These are phyloP conservation scores for Petrosia ficiformis DNA, from an alignment of 37 sponge, comb jelly and placozoan genomes.

Conservation along the genomic window DNA sequence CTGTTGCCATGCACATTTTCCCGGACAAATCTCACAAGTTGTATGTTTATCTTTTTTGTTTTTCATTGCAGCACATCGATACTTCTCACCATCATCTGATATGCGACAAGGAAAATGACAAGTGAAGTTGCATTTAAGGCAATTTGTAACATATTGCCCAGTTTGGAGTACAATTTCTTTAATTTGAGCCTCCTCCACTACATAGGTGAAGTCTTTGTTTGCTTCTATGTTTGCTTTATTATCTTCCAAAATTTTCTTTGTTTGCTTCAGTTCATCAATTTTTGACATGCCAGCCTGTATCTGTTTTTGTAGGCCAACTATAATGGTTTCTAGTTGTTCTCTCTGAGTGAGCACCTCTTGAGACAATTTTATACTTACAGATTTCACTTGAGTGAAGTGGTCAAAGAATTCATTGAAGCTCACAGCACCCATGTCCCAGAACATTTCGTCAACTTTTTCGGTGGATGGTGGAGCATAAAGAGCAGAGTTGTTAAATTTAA, in stretches of 20 bases:
- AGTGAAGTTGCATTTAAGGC: conserved; percentile 27
- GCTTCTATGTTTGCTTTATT: conserved; percentile 1
- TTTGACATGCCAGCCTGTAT: not conserved
- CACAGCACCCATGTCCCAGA: conserved; percentile 47
- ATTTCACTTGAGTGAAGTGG: not conserved
- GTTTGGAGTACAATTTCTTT: conserved; percentile 6
- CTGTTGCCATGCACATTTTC: conserved; percentile 24
- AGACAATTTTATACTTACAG: conserved; percentile 18
- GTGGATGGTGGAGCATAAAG: conserved; percentile 27
- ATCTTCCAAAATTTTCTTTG: not conserved
- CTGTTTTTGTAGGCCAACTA: conserved; percentile 10
- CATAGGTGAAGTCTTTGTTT: conserved; percentile 29
- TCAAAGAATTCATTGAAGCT: conserved; percentile 45
- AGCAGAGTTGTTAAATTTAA: conserved; percentile 72
- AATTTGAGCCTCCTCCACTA: conserved; percentile 7
- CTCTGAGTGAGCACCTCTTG: conserved; percentile 20
- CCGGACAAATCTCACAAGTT: conserved; percentile 35
- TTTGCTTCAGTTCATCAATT: conserved; percentile 14
- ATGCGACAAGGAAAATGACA: conserved; percentile 23
- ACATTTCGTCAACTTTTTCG: conserved; percentile 17
- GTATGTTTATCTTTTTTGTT: not conserved
- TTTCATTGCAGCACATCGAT: conserved; percentile 25
- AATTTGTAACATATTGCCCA: conserved; percentile 27
- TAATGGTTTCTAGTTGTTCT: conserved; percentile 8
- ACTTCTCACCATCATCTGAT: conserved; percentile 20